phyloP scores from a whole-genome alignment of 2,797 vertebrate genomes.

The Megalops cyprinoides region DNA sequence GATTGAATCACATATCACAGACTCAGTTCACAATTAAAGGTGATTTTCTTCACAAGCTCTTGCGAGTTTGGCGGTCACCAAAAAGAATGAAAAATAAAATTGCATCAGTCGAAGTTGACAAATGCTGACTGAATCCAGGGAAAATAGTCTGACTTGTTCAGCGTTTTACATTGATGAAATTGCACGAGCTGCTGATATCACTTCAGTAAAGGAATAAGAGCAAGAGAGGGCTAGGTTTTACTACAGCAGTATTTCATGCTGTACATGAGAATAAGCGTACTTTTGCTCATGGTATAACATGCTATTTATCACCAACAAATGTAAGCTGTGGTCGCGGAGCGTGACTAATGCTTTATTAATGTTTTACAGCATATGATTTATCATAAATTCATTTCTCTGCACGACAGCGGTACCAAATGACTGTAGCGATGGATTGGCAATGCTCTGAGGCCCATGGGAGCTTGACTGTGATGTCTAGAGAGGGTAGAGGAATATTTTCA shows the following conservation, averaged over 20 bases:
- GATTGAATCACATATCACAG: too few relatives aligned
- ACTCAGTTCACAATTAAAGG: too few relatives aligned
- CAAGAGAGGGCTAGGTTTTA: not conserved
- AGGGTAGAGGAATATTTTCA: not conserved
- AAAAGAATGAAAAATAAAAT: too few relatives aligned
- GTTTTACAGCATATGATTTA: conserved; percentile 59
- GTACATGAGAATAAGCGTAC: not conserved
- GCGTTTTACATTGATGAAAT: not conserved
- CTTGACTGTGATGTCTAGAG: not conserved
- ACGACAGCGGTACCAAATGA: conserved; percentile 55
- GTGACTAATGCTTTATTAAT: conserved; percentile 56
- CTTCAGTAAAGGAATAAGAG: not conserved
- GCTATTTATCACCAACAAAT: not conserved
- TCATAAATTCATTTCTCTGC: conserved; percentile 54
- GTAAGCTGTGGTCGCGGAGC: not conserved
- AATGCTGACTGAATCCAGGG: too few relatives aligned
- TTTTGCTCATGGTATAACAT: not conserved
- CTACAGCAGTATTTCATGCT: not conserved
- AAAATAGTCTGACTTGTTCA: not conserved
- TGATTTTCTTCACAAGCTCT: too few relatives aligned
- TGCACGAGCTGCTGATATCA: not conserved
- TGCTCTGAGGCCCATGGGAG: conserved; percentile 45
- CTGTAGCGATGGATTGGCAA: conserved; percentile 51
- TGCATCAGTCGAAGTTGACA: too few relatives aligned
- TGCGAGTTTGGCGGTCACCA: too few relatives aligned